These are phyloP conservation scores for Zoanthus gigantus DNA, from an alignment of 92 coral and sea anemone genomes.

Conservation along the genomic window DNA sequence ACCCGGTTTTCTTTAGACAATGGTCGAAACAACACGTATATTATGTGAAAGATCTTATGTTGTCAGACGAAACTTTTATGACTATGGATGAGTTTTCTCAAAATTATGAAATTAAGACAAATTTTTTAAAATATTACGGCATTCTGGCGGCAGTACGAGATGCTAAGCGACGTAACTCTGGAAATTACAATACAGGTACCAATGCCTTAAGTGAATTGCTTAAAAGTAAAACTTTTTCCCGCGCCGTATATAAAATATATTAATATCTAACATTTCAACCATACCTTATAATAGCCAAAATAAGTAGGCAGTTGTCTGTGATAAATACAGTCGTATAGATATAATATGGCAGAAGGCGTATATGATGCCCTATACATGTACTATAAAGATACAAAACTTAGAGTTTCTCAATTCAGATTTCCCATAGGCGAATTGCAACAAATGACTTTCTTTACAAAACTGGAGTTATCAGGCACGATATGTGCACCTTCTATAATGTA, in stretches of 20 bases:
- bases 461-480: not conserved
- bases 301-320: not conserved
- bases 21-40: constrained; percentile 3
- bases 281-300: not conserved
- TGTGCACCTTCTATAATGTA: not conserved
- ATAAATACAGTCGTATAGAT: not conserved
- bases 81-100: not conserved
- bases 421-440: not conserved
- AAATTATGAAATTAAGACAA: not conserved
- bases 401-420: not conserved
- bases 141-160: constrained; percentile 12
- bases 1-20: constrained; percentile 14
- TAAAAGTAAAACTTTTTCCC: constrained; percentile 20
- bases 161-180: constrained; percentile 19
- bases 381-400: not conserved
- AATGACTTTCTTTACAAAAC: no score
- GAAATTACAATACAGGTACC: not conserved
- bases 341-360: not conserved
- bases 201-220: constrained; percentile 14
- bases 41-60: not conserved
- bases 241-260: not conserved
- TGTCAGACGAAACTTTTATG: not conserved
- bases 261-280: not conserved
- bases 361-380: not conserved
- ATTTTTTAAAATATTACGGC: not conserved